These are phyloP conservation scores for Drosophila monieri DNA, from an alignment of 2,888 invertebrate species.

Conservation along the genomic window DNA sequence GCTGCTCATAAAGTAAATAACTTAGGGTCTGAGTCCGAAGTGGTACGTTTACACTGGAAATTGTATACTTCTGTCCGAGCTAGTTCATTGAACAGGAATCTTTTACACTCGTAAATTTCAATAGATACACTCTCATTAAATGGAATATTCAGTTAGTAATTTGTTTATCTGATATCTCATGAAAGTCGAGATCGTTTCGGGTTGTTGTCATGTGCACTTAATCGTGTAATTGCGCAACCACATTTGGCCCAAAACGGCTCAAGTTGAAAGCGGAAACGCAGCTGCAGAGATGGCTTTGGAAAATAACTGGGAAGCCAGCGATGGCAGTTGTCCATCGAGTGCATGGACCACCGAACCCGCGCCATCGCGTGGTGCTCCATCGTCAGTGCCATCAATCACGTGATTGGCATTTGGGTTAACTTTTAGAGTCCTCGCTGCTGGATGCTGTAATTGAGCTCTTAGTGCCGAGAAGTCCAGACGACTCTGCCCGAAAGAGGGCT, in stretches of 20 bases:
- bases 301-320: neutral
- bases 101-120: no score
- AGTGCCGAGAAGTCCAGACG: conserved; percentile 25
- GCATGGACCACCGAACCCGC: neutral
- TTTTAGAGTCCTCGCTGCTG: conserved; percentile 36
- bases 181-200: neutral
- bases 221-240: conserved; percentile 66
- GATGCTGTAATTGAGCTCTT: conserved; percentile 65
- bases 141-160: no score
- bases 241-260: conserved; percentile 56
- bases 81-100: no score
- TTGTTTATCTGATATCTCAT: no score
- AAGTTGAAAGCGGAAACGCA: conserved; percentile 65
- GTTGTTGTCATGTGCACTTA: neutral
- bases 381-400: conserved; percentile 75
- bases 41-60: neutral
- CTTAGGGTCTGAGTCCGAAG: neutral
- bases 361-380: conserved; percentile 53
- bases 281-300: conserved; percentile 52
- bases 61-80: no score
- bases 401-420: conserved; percentile 67
- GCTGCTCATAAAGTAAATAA: conserved; percentile 22
- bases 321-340: conserved; percentile 3
- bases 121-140: no score
- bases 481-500: neutral